Evolutionary conservation across 2,113 vertebrate species (phyloP).

Genomic region (Archocentrus centrarchus): DNA sequence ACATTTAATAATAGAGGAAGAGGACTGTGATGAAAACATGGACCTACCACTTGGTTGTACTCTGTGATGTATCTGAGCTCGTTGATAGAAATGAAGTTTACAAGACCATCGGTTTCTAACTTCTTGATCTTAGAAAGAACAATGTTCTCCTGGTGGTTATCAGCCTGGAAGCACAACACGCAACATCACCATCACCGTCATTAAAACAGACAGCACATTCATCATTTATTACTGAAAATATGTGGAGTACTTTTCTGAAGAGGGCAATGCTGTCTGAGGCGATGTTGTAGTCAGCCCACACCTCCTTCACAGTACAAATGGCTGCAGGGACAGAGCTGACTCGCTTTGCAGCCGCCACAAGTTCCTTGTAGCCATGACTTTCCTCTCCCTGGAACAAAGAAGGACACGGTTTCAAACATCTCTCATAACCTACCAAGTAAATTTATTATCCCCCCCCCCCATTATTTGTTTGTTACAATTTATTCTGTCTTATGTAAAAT

Average conservation of each 20-base stretch:
- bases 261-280: slow-evolving; percentile 80
- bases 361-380: slow-evolving; percentile 74
- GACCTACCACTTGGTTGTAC: slow-evolving; percentile 87
- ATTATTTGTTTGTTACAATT: neutral
- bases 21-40: neutral
- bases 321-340: slow-evolving; percentile 83
- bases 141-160: slow-evolving; percentile 84
- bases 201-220: neutral
- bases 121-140: slow-evolving; percentile 66
- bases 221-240: neutral
- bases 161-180: slow-evolving; percentile 81
- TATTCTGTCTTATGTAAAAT: slow-evolving; percentile 8
- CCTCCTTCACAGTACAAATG: slow-evolving; percentile 80
- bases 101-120: slow-evolving; percentile 81
- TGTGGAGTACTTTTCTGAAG: slow-evolving; percentile 86
- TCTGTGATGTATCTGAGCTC: slow-evolving; percentile 89
- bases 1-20: neutral
- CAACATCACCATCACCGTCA: neutral
- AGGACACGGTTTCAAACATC: neutral
- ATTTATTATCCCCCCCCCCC: no score
- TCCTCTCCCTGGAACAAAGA: slow-evolving; percentile 81
- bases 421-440: neutral
- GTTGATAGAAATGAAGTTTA: slow-evolving; percentile 85
- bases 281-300: slow-evolving; percentile 83
- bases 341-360: slow-evolving; percentile 69